Conservation (phyloP, 2,113 vertebrate species). For the Fregata magnificens region DNA sequence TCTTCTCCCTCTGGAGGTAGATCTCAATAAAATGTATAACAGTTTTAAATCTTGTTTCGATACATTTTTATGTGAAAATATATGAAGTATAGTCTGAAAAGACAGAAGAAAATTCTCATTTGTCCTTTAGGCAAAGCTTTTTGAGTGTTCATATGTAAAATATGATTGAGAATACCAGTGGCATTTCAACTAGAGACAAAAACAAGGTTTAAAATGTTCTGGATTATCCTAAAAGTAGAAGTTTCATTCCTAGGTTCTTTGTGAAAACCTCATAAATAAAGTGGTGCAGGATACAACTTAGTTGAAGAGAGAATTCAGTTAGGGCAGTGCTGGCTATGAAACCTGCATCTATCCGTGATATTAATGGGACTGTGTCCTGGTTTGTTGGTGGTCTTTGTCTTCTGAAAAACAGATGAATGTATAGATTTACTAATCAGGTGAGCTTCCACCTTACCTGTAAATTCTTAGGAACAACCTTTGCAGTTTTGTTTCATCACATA, state of each 20-base stretch:
- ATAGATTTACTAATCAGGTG: background rate
- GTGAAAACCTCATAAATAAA: background rate
- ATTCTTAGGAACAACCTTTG: background rate
- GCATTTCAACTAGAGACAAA: slow-evolving; percentile 35
- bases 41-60: slow-evolving; percentile 57
- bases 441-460: background rate
- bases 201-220: slow-evolving; percentile 19
- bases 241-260: background rate
- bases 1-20: slow-evolving; percentile 37
- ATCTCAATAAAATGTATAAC: slow-evolving; percentile 18
- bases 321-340: background rate
- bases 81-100: slow-evolving; percentile 18
- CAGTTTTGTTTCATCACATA: background rate
- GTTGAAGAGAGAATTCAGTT: background rate
- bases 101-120: slow-evolving; percentile 45
- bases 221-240: background rate
- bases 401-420: background rate
- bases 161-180: slow-evolving; percentile 19
- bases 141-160: slow-evolving; percentile 44
- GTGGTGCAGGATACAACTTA: background rate
- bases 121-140: slow-evolving; percentile 57
- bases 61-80: slow-evolving; percentile 55
- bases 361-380: background rate
- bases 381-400: background rate
- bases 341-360: rapidly evolving